These are phyloP conservation scores for Aquatica leii DNA, from an alignment of 2,888 invertebrate species.

Conservation along the genomic window DNA sequence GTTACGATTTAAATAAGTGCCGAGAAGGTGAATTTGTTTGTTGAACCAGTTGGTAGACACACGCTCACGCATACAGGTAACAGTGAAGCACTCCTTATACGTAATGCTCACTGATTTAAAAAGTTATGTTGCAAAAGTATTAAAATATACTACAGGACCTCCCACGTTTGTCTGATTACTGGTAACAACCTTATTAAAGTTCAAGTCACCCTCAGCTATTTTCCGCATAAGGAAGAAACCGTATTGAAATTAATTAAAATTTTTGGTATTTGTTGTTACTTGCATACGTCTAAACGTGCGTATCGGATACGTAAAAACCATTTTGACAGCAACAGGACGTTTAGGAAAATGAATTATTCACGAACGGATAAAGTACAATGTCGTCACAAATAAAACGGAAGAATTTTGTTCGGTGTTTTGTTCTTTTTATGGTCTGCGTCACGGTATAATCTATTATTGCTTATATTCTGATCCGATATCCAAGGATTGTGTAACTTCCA, in stretches of 20 bases:
- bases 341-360: slow-evolving; percentile 13
- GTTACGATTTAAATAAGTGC: too few species aligned
- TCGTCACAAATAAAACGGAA: slow-evolving; percentile 11
- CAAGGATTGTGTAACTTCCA: too few species aligned
- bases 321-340: slow-evolving; percentile 13
- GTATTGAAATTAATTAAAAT: too few species aligned
- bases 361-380: slow-evolving; percentile 15
- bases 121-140: slow-evolving; percentile 18
- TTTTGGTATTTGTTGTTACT: too few species aligned
- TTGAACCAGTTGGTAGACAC: neutral
- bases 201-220: slow-evolving; percentile 8
- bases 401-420: slow-evolving; percentile 1
- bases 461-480: neutral
- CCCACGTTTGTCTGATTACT: slow-evolving; percentile 30
- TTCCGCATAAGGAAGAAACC: neutral
- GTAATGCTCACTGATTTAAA: slow-evolving; percentile 26
- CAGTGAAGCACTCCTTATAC: slow-evolving; percentile 24
- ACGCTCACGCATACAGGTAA: slow-evolving; percentile 16
- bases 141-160: slow-evolving; percentile 16
- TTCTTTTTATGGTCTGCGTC: neutral
- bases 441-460: neutral
- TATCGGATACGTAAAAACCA: neutral
- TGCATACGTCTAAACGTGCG: too few species aligned
- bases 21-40: too few species aligned
- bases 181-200: slow-evolving; percentile 17